Percentiles rank a stretch among this genome's conserved stretches.
phyloP scores from a whole-genome alignment of 2,888 invertebrate species.

The Calliphora vomitoria region DNA sequence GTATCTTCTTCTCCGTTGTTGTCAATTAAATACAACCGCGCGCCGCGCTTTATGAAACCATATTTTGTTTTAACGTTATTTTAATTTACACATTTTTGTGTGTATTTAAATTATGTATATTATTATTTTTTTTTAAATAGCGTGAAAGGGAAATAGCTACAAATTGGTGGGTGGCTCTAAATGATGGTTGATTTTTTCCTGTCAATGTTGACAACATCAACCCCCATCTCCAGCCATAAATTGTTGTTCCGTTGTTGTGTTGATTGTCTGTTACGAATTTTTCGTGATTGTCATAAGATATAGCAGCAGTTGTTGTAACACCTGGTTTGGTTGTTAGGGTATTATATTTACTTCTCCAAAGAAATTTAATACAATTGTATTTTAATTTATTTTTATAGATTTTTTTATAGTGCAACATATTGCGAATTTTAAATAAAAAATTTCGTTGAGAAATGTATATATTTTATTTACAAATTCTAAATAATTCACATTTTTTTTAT shows the following conservation, averaged over 20 bases:
- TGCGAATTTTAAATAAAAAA: neutral
- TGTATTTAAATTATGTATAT: slow-evolving; percentile 55
- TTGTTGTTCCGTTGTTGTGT: slow-evolving; percentile 32
- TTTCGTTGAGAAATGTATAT: neutral
- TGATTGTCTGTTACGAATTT: slow-evolving; percentile 58
- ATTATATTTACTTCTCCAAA: slow-evolving; percentile 29
- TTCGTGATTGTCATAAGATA: slow-evolving; percentile 24
- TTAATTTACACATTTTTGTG: slow-evolving; percentile 64
- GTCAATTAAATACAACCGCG: slow-evolving; percentile 77
- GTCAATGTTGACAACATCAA: slow-evolving; percentile 53
- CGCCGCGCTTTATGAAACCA: slow-evolving; percentile 48
- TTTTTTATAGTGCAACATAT: slow-evolving; percentile 2
- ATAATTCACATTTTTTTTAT: no score
- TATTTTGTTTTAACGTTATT: slow-evolving; percentile 57
- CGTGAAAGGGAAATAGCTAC: slow-evolving; percentile 30
- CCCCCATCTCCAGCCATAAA: neutral
- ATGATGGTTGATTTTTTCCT: slow-evolving; percentile 55
- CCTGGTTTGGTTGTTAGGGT: slow-evolving; percentile 56
- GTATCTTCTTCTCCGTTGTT: slow-evolving; percentile 75
- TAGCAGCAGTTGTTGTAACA: slow-evolving; percentile 43
- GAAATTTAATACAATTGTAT: slow-evolving; percentile 20
- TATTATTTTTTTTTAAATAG: slow-evolving; percentile 11
- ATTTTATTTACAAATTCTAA: no score
- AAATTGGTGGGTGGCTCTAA: slow-evolving; percentile 56
- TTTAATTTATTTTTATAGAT: neutral